These are phyloP conservation scores for Phytoseiulus persimilis DNA, from an alignment of 2,888 invertebrate genomes.

Conservation along the genomic window DNA sequence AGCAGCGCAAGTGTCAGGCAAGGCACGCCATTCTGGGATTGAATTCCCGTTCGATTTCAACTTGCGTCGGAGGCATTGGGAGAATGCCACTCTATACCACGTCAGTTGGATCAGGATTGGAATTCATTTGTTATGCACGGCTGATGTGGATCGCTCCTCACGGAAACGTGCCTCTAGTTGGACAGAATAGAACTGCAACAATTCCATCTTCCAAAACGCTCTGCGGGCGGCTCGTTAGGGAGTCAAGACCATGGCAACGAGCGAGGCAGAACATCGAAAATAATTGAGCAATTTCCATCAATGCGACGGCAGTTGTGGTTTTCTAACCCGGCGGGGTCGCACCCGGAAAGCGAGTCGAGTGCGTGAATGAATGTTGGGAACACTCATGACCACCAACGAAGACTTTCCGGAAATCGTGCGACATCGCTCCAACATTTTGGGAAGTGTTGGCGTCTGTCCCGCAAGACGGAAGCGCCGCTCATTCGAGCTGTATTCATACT, in stretches of 20 bases:
- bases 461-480: not conserved
- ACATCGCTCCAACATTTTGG: too few species aligned
- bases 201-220: not conserved
- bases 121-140: not conserved
- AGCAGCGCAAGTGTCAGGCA: not conserved
- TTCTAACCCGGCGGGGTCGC: not conserved
- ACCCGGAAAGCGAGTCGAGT: not conserved
- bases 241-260: not conserved
- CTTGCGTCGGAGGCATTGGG: not conserved
- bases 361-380: not conserved
- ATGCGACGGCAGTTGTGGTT: not conserved
- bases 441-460: not conserved
- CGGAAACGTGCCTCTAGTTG: not conserved
- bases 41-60: not conserved
- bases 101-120: not conserved
- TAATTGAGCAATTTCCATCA: not conserved
- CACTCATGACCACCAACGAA: too few species aligned
- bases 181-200: not conserved
- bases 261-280: not conserved
- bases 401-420: too few species aligned
- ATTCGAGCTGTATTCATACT: not conserved
- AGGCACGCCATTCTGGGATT: not conserved
- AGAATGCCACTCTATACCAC: not conserved
- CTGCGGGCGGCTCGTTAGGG: not conserved
- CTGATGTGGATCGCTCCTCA: not conserved